Evolutionary conservation across 2,113 vertebrate species (phyloP).

Genomic region (Hypocryptadius cinnamomeus): DNA sequence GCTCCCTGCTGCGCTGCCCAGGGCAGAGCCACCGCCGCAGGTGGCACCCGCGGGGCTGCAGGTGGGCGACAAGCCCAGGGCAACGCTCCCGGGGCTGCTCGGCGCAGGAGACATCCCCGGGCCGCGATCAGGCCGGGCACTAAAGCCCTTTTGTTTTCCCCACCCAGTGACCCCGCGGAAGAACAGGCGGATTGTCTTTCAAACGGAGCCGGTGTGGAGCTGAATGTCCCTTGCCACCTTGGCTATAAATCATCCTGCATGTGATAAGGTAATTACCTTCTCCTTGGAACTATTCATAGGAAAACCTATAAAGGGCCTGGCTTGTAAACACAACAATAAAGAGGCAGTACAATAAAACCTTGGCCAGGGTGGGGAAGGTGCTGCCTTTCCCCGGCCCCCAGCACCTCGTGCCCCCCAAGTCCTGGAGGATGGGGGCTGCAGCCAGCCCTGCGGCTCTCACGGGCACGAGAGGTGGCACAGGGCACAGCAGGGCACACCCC

Average conservation of each 20-base stretch:
- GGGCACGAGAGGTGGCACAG: not conserved
- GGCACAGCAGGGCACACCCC: not conserved
- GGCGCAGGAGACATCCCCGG: not conserved
- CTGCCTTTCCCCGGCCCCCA: not conserved
- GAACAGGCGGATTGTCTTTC: conserved; percentile 5
- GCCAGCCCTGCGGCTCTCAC: accelerated
- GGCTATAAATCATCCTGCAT: conserved; percentile 74
- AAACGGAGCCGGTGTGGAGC: conserved; percentile 28
- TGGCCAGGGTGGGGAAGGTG: not conserved
- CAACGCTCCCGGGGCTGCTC: not conserved
- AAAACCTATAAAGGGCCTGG: conserved; percentile 67
- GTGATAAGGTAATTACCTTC: conserved; percentile 79
- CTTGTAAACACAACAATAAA: conserved; percentile 29
- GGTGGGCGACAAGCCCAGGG: not conserved
- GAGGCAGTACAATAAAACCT: conserved; percentile 31
- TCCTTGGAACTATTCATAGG: conserved; percentile 78
- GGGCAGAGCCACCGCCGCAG: accelerated
- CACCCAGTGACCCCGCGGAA: not conserved
- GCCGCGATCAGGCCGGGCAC: not conserved
- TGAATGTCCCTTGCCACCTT: conserved; percentile 53
- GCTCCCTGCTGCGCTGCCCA: accelerated
- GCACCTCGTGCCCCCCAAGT: not conserved
- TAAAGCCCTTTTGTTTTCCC: not conserved
- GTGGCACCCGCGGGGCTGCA: not conserved
- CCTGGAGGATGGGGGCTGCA: accelerated